Base-by-base conservation (phyloP, 2,888 invertebrate species). In the Acrocyrtus sp. region DNA sequence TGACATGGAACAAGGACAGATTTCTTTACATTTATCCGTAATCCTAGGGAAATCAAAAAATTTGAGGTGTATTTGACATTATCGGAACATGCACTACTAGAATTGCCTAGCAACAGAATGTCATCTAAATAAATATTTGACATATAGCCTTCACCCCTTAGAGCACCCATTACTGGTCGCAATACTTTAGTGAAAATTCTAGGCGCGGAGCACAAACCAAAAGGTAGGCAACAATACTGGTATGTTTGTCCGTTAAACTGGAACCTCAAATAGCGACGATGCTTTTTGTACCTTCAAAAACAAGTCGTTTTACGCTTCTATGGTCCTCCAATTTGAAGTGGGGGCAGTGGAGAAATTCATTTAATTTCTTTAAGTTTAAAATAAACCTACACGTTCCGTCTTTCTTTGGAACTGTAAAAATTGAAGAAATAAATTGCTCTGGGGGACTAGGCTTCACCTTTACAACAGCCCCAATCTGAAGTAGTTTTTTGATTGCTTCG, bases 321-420 rank as follows among this genome's bases (percentile, higher is more conserved):
- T 61, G 50, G 24, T 72, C 70, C 47, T 75, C 75, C 51, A 75
- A 45, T 43, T 75, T 72, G 54, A 72, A 75, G 56, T 75, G 72
- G 19, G 62, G 51, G 27, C 61, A 60, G 1, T 21, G 8, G 4
- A 72, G 15, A 72, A 50, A 75, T 47, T 43, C 27, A 22, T 72
- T 75, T 19, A 75, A 50, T 1, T n/a, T 17, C 47, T 75, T 72
- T n/a, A 70, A 47, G 57, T 75, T 75, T 27, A 75, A 26, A 29
- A 75, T 70, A 22, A 66, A 57, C 15, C 70, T 47, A 34, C n/a
- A 57, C 5, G 21, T 19, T 15, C 72, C 67, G 47, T 61, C 41
- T 6, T 56, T 17, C 41, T 75, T 75, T 12, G 75, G 75, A 1
- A 75, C 67, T 21, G 24, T 15, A 53, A 75, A 72, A 27, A 70